Percentiles rank a stretch among this genome's conserved stretches.
Evolutionary conservation across 30 jellyfish, hydroid and myxozoan genomes (phyloP).

Genomic region (Turritopsis rubra): DNA sequence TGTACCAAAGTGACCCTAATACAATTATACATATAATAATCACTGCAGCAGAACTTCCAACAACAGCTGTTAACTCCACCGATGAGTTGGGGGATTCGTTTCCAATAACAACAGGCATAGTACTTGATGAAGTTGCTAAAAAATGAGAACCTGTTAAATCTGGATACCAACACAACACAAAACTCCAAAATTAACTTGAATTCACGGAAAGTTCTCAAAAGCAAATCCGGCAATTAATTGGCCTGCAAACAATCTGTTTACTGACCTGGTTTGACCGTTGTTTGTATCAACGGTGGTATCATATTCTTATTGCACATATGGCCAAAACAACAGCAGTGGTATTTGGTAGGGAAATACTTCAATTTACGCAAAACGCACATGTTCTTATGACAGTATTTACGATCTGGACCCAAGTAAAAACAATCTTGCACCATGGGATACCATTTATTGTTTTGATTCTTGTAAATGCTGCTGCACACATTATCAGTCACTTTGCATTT

Average conservation of each 20-base stretch:
- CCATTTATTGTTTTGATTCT: background rate
- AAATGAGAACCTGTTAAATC: background rate
- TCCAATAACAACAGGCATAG: background rate
- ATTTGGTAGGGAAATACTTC: background rate
- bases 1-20: background rate
- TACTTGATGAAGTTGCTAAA: background rate
- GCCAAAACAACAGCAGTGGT: background rate
- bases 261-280: background rate
- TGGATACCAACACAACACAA: too few relatives aligned
- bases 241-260: too few relatives aligned
- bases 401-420: background rate
- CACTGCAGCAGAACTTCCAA: background rate
- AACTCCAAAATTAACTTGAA: too few relatives aligned
- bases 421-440: background rate
- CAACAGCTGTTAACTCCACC: background rate
- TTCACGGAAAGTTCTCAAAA: too few relatives aligned
- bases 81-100: background rate
- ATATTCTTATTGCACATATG: background rate
- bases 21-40: background rate
- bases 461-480: background rate
- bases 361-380: background rate
- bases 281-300: background rate
- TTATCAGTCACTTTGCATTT: background rate
- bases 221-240: too few relatives aligned
- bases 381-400: background rate